Evolutionary conservation across 2,888 invertebrate species (phyloP).

Genomic region (Spicauda simplicius): DNA sequence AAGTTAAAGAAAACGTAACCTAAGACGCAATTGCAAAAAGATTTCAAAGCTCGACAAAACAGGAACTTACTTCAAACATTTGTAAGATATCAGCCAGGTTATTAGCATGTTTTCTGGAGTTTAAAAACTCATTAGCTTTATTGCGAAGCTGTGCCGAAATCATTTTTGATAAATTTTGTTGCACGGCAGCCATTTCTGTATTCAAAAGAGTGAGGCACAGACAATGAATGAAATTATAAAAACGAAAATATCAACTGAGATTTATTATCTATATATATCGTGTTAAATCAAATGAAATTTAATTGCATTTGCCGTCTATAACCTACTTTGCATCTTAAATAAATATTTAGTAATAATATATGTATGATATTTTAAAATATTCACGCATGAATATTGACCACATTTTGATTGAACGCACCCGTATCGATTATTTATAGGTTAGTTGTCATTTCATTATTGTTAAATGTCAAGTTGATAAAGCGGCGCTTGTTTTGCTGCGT

Average conservation of each 20-base stretch:
- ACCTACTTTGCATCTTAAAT: too few species aligned
- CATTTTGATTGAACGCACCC: too few species aligned
- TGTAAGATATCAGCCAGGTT: constrained; percentile 88
- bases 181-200: constrained; percentile 77
- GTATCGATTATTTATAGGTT: too few species aligned
- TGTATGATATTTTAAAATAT: too few species aligned
- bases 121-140: constrained; percentile 89
- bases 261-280: too few species aligned
- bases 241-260: constrained; percentile 2
- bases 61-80: constrained; percentile 86
- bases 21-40: constrained; percentile 46
- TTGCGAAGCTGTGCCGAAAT: constrained; percentile 87
- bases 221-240: constrained; percentile 27
- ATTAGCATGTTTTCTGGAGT: constrained; percentile 86
- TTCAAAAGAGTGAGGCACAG: constrained; percentile 55
- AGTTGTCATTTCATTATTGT: too few species aligned
- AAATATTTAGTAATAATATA: too few species aligned
- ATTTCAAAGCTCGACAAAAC: constrained; percentile 22
- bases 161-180: constrained; percentile 81
- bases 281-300: too few species aligned
- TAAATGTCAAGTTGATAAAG: constrained; percentile 45
- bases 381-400: too few species aligned
- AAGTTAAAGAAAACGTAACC: constrained; percentile 47
- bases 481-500: constrained; percentile 66
- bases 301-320: too few species aligned